Evolutionary conservation across 2,113 vertebrate genomes (phyloP).

Genomic region (Stegastes partitus): DNA sequence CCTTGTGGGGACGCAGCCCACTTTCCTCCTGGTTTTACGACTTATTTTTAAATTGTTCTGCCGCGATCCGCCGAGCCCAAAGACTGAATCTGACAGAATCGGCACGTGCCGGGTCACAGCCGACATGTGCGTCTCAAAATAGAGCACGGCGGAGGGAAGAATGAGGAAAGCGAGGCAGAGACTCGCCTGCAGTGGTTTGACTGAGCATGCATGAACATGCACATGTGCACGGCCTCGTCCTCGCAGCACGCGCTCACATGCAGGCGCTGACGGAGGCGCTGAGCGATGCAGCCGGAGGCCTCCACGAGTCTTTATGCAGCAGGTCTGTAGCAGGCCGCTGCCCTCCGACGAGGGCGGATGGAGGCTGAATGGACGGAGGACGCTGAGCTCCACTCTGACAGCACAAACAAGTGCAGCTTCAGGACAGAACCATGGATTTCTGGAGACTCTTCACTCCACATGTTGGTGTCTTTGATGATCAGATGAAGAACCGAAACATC

Average conservation of each 20-base stretch:
- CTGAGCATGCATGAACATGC: constrained; percentile 58
- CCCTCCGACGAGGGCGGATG: background rate
- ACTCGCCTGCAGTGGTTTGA: constrained; percentile 49
- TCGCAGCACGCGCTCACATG: constrained; percentile 2
- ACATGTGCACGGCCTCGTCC: constrained; percentile 18
- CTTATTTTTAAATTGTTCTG: background rate
- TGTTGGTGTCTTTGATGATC: too few relatives aligned
- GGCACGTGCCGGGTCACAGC: constrained; percentile 68
- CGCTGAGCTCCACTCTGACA: background rate
- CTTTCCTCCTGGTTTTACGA: constrained; percentile 23
- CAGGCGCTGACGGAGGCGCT: background rate
- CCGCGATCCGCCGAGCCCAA: constrained; percentile 25
- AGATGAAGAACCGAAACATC: too few relatives aligned
- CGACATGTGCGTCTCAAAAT: constrained; percentile 74
- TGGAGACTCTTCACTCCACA: too few relatives aligned
- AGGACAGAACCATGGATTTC: too few relatives aligned
- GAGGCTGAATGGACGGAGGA: background rate
- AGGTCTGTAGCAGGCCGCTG: constrained; percentile 32
- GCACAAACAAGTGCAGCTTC: too few relatives aligned
- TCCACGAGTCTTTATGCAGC: background rate
- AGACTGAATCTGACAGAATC: constrained; percentile 66
- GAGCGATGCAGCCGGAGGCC: constrained; percentile 29
- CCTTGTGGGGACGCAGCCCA: constrained; percentile 38
- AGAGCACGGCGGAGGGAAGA: constrained; percentile 46
- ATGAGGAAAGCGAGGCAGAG: constrained; percentile 11